Evolutionary conservation across 2,888 invertebrate genomes (phyloP).

Genomic region (Orchesella flavescens): DNA sequence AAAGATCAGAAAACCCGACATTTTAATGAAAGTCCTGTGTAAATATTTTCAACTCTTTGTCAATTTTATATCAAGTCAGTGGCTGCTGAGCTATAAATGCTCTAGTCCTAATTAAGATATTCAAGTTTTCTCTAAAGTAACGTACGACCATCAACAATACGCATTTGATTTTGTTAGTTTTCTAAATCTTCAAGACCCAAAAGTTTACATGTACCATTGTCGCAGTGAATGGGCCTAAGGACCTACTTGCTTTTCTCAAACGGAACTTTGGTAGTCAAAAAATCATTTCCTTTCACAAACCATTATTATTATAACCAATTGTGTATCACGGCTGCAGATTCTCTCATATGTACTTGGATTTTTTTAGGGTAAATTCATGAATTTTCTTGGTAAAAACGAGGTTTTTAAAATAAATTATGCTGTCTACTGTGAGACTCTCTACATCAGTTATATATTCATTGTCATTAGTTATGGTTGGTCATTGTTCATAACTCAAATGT

Average conservation of each 20-base stretch:
- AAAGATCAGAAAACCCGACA: slow-evolving; percentile 35
- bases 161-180: too few relatives aligned
- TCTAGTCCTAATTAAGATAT: slow-evolving; percentile 31
- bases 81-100: background rate
- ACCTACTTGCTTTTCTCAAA: background rate
- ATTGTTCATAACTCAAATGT: slow-evolving; percentile 41
- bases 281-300: slow-evolving; percentile 7
- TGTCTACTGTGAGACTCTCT: background rate
- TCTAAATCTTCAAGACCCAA: too few relatives aligned
- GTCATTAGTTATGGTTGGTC: slow-evolving; percentile 42
- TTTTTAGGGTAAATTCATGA: background rate
- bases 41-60: slow-evolving; percentile 39
- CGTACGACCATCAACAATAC: too few relatives aligned
- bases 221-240: too few relatives aligned
- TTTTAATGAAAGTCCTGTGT: slow-evolving; percentile 41
- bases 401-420: slow-evolving; percentile 15
- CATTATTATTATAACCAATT: background rate
- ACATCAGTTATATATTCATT: slow-evolving; percentile 14
- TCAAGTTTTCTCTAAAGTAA: too few relatives aligned
- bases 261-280: slow-evolving; percentile 28
- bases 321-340: background rate
- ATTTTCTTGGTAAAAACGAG: slow-evolving; percentile 3
- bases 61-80: background rate
- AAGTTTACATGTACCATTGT: too few relatives aligned
- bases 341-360: background rate